Evolutionary conservation across 2,888 invertebrate genomes (phyloP), one percentile per base, ranked within the genome.

Genomic region (Platycheirus rosarum): DNA sequence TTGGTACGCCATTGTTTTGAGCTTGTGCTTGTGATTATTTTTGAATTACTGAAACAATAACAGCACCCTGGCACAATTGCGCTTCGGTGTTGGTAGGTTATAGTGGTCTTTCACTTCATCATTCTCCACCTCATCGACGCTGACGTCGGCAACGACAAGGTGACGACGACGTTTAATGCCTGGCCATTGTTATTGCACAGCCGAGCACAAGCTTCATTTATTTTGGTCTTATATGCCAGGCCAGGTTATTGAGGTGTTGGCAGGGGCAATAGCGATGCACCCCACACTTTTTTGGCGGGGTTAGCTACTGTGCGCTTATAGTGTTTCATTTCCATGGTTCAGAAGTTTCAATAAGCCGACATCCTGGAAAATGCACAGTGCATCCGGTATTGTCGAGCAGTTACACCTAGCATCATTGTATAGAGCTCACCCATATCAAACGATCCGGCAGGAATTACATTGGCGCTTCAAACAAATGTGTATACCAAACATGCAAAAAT

Each of bases 21-120:
- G 66, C 82, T 82, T 82, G 68, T 68, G 66, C 82, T 82, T 82
- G 71, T 77, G 82, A 82, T 77, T 82, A 82, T 82, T 82, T 68
- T 77, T 82, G 82, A 82, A 82, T 82, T 82, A 82, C 77, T 77
- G 82, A 71, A 77, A 82, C 82, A 82, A 82, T 82, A 82, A 82
- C 77, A 77, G 77, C 68, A 66, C 77, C 71, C 70, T 68, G 66
- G 44, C 32, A 82, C 68, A 82, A 82, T 82, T 66, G 66, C 51
- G 46, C 46, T 49, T 32, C 9, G 65, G 53, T 57, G 46, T 32
- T 65, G 40, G 53, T 57, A 44, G 29, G 60, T 48, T 35, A 66
- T 48, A 48, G 53, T 77, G 71, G 77, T 49, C 71, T 77, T 82
- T 82, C 82, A 77, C 55, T 82, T 82, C 82, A 68, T 73, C 77